Evolutionary conservation across 2,797 vertebrate genomes (phyloP), one percentile per base, ranked within the genome.

Genomic region (Pogoniulus pusillus): DNA sequence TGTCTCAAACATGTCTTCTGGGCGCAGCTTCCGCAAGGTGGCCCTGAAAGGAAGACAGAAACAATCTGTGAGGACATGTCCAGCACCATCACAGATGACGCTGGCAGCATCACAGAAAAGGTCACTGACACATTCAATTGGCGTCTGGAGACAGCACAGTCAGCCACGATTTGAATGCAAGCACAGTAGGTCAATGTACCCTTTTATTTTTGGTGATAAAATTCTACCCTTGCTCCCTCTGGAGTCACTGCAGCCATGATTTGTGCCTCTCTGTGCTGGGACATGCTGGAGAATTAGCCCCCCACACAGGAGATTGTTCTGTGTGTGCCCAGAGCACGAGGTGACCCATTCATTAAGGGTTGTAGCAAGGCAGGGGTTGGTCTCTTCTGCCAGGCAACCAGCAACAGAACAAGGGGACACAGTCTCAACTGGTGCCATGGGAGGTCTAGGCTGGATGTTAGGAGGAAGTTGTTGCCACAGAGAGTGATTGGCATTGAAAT

Each of bases 1-100:
- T 0, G 98, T 99, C 96, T 99, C 99, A 97, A 98, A 99, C 99
- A 99, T 99, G 69, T 99, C 98, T 93, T 99, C 98, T 60, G 99
- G 98, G 34, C 98, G 98, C 75, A 99, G 97, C 94, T 99, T 99
- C 86, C 99, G 97, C 92, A 99, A 96, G 26, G 99, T 99, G 63
- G 99, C 98, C 95, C 99, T 99, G 96, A 32, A 87, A 94, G 71
- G 49, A 76, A 90, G 64, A 75, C 54, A 84, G 51, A 77, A 82
- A 68, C 0, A 1, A 35, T 60, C 69, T 93, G 82, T 87, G 70
- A 88, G 73, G 79, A 53, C 3, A 6, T 1, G 1, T 29, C 55
- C 79, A 69, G 24, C 75, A 53, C 41, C 5, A 2, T 54, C 65
- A 62, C 24, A 7, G 3, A 2, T 14, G 60, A 39, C 0, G 1